A percentile compares a stretch with the other conserved stretches of the same genome.
phyloP scores from a whole-genome alignment of 2,888 invertebrate species.

The Matsumyia berberina region DNA sequence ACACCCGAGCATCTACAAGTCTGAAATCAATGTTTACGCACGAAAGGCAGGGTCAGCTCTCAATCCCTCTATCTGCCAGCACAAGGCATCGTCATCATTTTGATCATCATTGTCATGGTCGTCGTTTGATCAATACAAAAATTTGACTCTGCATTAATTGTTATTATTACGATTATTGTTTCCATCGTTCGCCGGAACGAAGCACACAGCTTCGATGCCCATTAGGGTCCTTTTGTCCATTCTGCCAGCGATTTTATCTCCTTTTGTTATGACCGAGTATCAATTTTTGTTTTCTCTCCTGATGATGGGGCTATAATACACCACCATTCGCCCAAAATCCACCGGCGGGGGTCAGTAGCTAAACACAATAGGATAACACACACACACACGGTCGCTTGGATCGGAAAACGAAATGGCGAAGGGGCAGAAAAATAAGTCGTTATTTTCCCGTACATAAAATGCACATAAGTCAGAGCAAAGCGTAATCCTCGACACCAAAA shows the following conservation, averaged over 20 bases:
- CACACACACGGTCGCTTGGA: background rate
- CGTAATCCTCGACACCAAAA: conserved; percentile 44
- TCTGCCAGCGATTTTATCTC: conserved; percentile 47
- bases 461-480: conserved; percentile 64
- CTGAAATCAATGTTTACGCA: conserved; percentile 4
- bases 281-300: conserved; percentile 59
- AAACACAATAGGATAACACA: conserved; percentile 40
- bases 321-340: conserved; percentile 2
- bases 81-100: conserved; percentile 21
- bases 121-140: conserved; percentile 41
- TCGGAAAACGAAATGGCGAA: background rate
- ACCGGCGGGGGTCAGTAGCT: conserved; percentile 31
- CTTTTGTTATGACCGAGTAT: conserved; percentile 68
- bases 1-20: background rate
- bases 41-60: background rate
- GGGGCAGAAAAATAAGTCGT: conserved; percentile 41
- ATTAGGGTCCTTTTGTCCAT: conserved; percentile 52
- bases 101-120: conserved; percentile 28
- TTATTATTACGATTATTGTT: conserved; percentile 59
- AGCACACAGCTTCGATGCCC: conserved; percentile 35
- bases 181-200: conserved; percentile 19
- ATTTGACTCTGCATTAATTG: conserved; percentile 66
- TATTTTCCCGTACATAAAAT: conserved; percentile 66
- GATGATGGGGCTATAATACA: conserved; percentile 42
- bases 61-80: background rate